Evolutionary conservation across 2,113 vertebrate genomes (phyloP), one percentile per base, ranked within the genome.

Genomic region (Acrocephalus arundinaceus): DNA sequence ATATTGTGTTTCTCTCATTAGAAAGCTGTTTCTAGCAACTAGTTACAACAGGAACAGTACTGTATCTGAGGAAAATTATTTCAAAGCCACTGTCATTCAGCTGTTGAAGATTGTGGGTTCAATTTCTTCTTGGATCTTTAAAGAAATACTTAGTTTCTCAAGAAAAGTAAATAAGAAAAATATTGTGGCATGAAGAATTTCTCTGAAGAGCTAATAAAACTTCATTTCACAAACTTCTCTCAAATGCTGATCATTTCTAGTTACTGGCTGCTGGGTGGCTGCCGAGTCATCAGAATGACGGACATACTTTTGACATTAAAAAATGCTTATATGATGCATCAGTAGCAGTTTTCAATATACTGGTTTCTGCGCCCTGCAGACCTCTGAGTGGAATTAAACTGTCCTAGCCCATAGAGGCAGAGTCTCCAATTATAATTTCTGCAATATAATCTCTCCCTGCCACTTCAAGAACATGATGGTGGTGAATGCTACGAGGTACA

Each of bases 271-370:
- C 68, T 97, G 97, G 83, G 88, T 95, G 89, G 70, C 80, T 95
- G 96, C 95, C 84, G 7, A 97, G 89, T 93, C 93, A 93, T 95
- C 88, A 91, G 83, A 94, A 70, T 90, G 94, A 94, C 92, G 96
- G 97, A 96, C 97, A 97, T 79, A 93, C 33, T 79, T 23, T 57
- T 80, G 89, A 96, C 96, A 96, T 96, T 73, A 97, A 97, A 98
- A 98, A 97, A 88, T 92, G 93, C 96, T 97, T 97, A 88, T 93
- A 90, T 96, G 74, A 87, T 97, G 90, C 95, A 95, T 96, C 97
- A 93, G 89, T 92, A 96, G 94, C 96, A 96, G 87, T 94, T 97
- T 97, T 96, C 97, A 97, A 87, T 94, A 96, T 96, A 84, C 76
- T 72, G 48, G 93, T 85, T 96, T 92, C 95, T 90, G 87, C 70